phyloP scores from a whole-genome alignment of 2,888 invertebrate species.

The Sicus ferrugineus region DNA sequence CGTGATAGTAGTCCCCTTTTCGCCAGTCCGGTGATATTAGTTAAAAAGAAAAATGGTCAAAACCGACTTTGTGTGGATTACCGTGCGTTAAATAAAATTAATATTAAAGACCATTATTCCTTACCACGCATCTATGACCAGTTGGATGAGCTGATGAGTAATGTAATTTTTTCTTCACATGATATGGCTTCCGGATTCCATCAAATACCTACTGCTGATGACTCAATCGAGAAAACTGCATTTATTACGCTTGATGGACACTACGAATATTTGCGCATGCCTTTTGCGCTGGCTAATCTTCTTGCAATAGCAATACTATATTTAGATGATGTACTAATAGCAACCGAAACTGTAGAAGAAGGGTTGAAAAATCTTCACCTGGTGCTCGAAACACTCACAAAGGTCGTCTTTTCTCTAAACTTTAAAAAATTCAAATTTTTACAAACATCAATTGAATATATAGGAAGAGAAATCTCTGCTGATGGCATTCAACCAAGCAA shows the following conservation, averaged over 20 bases:
- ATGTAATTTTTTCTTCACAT: no score
- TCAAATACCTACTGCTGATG: background rate
- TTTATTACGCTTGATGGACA: background rate
- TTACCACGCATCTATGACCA: no score
- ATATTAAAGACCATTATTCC: no score
- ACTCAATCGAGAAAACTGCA: background rate
- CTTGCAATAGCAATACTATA: background rate
- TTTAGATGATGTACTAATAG: background rate
- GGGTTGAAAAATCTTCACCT: background rate
- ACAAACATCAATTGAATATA: background rate
- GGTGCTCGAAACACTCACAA: background rate
- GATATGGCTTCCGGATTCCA: background rate
- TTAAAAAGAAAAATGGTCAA: no score
- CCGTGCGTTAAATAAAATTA: no score
- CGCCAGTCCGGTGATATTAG: no score
- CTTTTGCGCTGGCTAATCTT: background rate
- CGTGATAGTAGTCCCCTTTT: no score
- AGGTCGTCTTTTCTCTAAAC: background rate
- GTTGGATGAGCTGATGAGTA: no score
- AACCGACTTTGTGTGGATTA: no score
- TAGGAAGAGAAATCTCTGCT: background rate
- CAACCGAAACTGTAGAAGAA: background rate
- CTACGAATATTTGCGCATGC: conserved; percentile 1
- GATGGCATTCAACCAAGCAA: background rate
- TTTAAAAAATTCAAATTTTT: background rate